A percentile compares a stretch with the other conserved stretches of the same genome.
phyloP scores from a whole-genome alignment of 2,888 invertebrate species.

The Philonicus albiceps region DNA sequence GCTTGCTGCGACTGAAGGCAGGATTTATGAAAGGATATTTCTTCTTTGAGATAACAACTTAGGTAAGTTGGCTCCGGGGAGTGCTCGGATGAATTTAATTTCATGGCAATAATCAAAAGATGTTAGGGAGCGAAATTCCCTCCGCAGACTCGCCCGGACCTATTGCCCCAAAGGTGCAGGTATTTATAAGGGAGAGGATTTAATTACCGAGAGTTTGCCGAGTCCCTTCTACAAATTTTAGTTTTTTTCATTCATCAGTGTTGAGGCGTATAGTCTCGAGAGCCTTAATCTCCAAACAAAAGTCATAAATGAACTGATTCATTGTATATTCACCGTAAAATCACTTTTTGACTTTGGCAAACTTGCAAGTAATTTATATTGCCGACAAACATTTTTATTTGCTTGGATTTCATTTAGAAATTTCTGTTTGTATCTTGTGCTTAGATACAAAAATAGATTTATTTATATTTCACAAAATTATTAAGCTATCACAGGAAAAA shows the following conservation, averaged over 20 bases:
- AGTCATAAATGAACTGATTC: not conserved
- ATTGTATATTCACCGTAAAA: not conserved
- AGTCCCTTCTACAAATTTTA: not conserved
- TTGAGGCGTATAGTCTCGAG: not conserved
- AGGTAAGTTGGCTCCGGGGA: constrained; percentile 46
- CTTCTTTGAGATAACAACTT: constrained; percentile 45
- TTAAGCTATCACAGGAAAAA: no score
- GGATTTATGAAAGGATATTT: constrained; percentile 37
- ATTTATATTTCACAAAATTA: not conserved
- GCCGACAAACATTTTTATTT: not conserved
- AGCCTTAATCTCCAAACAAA: not conserved
- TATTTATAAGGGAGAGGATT: not conserved
- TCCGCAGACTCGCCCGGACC: not conserved
- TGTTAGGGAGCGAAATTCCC: not conserved
- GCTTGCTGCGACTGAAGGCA: constrained; percentile 23
- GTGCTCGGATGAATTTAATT: constrained; percentile 32
- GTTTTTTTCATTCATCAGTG: not conserved
- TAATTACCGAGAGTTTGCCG: not conserved
- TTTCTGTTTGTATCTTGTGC: not conserved
- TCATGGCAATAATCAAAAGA: constrained; percentile 18
- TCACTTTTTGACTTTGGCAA: not conserved
- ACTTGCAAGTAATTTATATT: not conserved
- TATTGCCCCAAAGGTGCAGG: not conserved
- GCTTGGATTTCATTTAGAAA: not conserved
- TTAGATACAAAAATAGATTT: not conserved